Evolutionary conservation across 64 coral and sea anemone species (phyloP).

Genomic region (Actinia equina): DNA sequence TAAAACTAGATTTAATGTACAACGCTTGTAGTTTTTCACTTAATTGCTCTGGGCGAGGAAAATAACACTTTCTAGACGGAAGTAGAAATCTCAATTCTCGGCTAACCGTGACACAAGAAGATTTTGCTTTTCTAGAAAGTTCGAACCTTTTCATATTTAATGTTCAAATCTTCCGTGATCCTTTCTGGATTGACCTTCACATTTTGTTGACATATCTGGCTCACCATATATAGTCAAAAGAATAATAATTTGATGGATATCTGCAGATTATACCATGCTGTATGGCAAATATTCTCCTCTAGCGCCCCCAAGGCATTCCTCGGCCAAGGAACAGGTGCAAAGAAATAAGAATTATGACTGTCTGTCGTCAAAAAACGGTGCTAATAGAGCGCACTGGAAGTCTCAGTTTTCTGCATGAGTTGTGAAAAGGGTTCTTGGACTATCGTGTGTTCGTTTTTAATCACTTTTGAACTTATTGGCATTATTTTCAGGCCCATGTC

Average conservation of each 20-base stretch:
- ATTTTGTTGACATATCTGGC: not conserved
- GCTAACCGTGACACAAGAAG: not conserved
- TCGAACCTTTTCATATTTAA: not conserved
- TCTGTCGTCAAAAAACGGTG: not conserved
- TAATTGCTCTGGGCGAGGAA: not conserved
- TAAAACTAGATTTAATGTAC: not conserved
- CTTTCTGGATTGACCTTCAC: not conserved
- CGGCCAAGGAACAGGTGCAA: not conserved
- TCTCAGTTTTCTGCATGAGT: not conserved
- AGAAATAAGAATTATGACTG: not conserved
- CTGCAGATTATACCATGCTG: not conserved
- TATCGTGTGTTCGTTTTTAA: not conserved
- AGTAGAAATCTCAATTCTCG: not conserved
- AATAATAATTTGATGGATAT: conserved; percentile 7
- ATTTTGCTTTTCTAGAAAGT: not conserved
- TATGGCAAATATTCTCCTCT: not conserved
- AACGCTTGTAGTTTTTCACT: not conserved
- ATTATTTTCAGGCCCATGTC: not conserved
- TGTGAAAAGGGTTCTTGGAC: not conserved
- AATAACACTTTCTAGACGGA: not conserved
- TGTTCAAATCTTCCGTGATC: not conserved
- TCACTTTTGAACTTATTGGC: not conserved
- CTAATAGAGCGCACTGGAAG: not conserved
- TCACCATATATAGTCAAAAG: conserved; percentile 4
- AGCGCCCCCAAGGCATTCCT: not conserved